phyloP scores from a whole-genome alignment of 1,140 invertebrate genomes.

The Heterodera carotae region DNA sequence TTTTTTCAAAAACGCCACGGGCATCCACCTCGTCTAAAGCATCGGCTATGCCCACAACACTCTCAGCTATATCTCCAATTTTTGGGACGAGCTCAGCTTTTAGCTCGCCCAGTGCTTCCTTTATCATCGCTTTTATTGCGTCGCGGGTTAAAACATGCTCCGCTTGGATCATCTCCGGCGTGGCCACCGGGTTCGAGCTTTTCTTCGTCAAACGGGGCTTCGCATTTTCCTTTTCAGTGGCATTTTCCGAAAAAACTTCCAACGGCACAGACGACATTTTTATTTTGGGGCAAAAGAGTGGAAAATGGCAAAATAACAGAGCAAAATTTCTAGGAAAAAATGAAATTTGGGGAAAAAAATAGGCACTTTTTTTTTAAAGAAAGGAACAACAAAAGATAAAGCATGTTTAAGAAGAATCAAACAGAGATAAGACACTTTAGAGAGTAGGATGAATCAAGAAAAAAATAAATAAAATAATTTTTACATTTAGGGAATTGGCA shows the following conservation, averaged over 20 bases:
- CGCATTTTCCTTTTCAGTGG: background rate
- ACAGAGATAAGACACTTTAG: background rate
- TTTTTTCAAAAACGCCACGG: too few species aligned
- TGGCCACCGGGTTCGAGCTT: too few species aligned
- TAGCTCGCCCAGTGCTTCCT: background rate
- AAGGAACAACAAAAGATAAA: background rate
- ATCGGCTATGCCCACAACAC: background rate
- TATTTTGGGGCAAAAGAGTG: too few species aligned
- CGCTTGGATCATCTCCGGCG: too few species aligned
- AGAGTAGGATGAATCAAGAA: background rate
- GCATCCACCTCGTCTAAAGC: too few species aligned
- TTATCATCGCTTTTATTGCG: background rate
- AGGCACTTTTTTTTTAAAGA: background rate
- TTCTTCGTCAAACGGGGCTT: background rate
- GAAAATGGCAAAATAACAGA: too few species aligned
- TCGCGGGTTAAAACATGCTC: background rate
- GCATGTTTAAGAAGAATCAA: background rate
- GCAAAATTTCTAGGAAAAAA: too few species aligned
- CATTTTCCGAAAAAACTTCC: background rate
- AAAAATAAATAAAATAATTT: background rate
- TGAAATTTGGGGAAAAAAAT: background rate
- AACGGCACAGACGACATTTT: background rate
- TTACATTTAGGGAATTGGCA: background rate
- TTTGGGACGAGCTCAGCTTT: background rate
- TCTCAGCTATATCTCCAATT: background rate